Evolutionary conservation across 2,888 invertebrate genomes (phyloP), one percentile per base, ranked within the genome.

Genomic region (Automeris io): DNA sequence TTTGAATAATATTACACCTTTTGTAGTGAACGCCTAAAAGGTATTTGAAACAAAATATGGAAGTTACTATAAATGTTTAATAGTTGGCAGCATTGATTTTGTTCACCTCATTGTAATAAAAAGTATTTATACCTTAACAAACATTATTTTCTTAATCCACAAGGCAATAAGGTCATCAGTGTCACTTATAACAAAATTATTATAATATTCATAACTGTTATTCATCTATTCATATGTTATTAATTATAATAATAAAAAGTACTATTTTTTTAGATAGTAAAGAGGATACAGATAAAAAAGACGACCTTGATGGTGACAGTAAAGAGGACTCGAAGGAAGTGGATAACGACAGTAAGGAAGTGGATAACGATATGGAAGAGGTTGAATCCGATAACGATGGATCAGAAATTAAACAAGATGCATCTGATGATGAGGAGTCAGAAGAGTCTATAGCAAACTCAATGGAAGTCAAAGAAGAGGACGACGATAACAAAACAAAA

Each of bases 211-310:
- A n/a, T n/a, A n/a, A n/a, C n/a, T n/a, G n/a, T n/a, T n/a, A n/a
- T n/a, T n/a, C n/a, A n/a, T n/a, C n/a, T n/a, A n/a, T n/a, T n/a
- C n/a, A n/a, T n/a, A n/a, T n/a, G n/a, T n/a, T n/a, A n/a, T n/a
- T n/a, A n/a, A n/a, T n/a, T n/a, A n/a, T n/a, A n/a, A n/a, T n/a
- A n/a, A n/a, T n/a, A n/a, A n/a, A n/a, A n/a, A n/a, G n/a, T n/a
- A n/a, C n/a, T n/a, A n/a, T n/a, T n/a, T n/a, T 71, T 74, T 41
- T 60, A 86, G 85, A 79, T 50, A 76, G 81, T 69, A 72, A 59
- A 51, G 85, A 82, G 54, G 67, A 61, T 19, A 58, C 59, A 48
- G 50, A 43, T 44, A 48, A 60, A 48, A 76, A 76, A 53, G 64
- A 58, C 32, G 60, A 79, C 29, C 49, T 43, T 19, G 56, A 43